Evolutionary conservation across 2,888 invertebrate species (phyloP).

Genomic region (Campoplex nolae): DNA sequence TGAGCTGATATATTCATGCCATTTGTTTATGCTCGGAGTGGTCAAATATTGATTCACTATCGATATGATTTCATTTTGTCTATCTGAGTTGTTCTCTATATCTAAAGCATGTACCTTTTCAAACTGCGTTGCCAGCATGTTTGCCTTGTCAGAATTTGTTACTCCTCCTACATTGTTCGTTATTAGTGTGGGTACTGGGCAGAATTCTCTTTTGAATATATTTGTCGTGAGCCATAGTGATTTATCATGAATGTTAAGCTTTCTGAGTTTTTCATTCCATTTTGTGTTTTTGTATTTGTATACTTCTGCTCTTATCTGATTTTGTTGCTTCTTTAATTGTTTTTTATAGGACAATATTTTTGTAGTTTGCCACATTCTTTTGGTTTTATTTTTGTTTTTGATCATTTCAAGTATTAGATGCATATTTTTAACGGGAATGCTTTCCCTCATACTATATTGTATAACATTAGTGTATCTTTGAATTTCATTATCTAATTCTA

Average conservation of each 20-base stretch:
- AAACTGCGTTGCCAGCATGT: slow-evolving; percentile 65
- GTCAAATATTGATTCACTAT: background rate
- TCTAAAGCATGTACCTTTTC: slow-evolving; percentile 64
- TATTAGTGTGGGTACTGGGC: background rate
- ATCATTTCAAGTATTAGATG: background rate
- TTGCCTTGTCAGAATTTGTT: slow-evolving; percentile 65
- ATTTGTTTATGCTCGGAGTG: slow-evolving; percentile 65
- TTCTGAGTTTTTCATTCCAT: slow-evolving; percentile 47
- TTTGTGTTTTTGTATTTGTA: background rate
- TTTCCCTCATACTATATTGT: slow-evolving; percentile 35
- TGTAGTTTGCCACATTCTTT: no score
- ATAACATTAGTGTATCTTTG: slow-evolving; percentile 35
- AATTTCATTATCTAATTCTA: slow-evolving; percentile 40
- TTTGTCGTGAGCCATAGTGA: slow-evolving; percentile 18
- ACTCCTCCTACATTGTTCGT: slow-evolving; percentile 9
- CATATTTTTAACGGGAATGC: background rate
- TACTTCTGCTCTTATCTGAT: slow-evolving; percentile 6
- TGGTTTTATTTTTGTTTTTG: no score
- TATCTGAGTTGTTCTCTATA: slow-evolving; percentile 54
- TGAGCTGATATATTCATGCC: slow-evolving; percentile 61
- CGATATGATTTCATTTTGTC: slow-evolving; percentile 58
- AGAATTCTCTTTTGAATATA: slow-evolving; percentile 13
- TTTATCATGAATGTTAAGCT: slow-evolving; percentile 36
- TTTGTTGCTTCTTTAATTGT: background rate
- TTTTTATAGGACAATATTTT: slow-evolving; percentile 25